phyloP scores from a whole-genome alignment of 2,888 invertebrate genomes.

The Bugulina stolonifera region DNA sequence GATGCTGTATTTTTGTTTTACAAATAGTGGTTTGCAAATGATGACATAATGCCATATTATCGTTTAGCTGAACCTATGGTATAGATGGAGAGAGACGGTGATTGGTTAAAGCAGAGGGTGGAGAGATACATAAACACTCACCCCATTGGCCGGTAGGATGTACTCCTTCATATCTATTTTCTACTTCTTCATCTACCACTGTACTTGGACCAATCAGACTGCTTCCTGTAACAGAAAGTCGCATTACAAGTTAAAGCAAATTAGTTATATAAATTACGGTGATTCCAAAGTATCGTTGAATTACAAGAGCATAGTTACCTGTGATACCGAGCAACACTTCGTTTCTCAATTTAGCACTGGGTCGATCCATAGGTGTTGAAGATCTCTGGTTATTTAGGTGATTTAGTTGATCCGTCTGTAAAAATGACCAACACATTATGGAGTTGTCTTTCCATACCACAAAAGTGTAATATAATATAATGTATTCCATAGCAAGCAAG shows the following conservation, averaged over 20 bases:
- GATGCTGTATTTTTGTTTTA: too few species aligned
- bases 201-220: conserved; percentile 14
- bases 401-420: neutral
- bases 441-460: too few species aligned
- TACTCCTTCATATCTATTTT: neutral
- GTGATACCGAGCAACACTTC: neutral
- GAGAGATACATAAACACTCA: neutral
- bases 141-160: conserved; percentile 15
- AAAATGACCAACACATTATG: neutral
- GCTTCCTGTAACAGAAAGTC: neutral
- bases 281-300: too few species aligned
- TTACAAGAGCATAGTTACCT: neutral
- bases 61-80: too few species aligned
- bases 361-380: neutral
- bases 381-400: neutral
- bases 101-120: too few species aligned
- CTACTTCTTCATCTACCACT: neutral
- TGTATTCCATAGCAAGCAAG: too few species aligned
- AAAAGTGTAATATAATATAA: too few species aligned
- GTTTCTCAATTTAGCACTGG: neutral
- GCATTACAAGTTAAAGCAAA: too few species aligned
- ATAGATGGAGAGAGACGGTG: too few species aligned
- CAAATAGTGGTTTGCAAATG: too few species aligned
- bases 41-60: too few species aligned
- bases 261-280: too few species aligned